Conservation (phyloP, 1,140 invertebrate genomes). For the Ephestia elutella region DNA sequence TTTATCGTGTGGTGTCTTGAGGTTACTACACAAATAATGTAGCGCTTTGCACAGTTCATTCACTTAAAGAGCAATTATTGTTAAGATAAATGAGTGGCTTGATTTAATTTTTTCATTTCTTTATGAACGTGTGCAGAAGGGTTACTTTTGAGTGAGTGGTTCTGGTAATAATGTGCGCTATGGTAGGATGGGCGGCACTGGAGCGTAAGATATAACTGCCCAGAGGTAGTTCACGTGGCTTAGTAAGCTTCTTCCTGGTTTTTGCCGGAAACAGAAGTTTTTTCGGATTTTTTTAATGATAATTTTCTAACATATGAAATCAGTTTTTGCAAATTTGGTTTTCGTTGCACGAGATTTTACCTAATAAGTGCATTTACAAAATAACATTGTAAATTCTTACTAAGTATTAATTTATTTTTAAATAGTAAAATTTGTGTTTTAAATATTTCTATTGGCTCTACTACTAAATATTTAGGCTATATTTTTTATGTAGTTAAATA, state of each 20-base stretch:
- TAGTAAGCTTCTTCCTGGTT: background rate
- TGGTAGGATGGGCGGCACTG: constrained; percentile 10
- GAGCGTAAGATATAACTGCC: constrained; percentile 1
- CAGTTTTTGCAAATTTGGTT: too few relatives aligned
- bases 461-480: too few relatives aligned
- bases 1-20: background rate
- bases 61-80: constrained; percentile 9
- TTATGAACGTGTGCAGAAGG: background rate
- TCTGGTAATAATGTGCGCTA: constrained; percentile 3
- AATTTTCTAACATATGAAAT: too few relatives aligned
- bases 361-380: too few relatives aligned
- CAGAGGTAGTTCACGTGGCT: background rate
- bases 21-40: constrained; percentile 4
- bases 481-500: too few relatives aligned
- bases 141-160: background rate
- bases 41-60: constrained; percentile 8
- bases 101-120: constrained; percentile 4
- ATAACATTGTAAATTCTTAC: too few relatives aligned
- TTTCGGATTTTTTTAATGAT: background rate
- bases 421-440: too few relatives aligned
- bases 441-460: too few relatives aligned
- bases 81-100: constrained; percentile 1
- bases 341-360: too few relatives aligned
- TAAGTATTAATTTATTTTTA: too few relatives aligned
- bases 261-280: background rate